Evolutionary conservation across 2,888 invertebrate genomes (phyloP).

Genomic region (Ormyrus labotus): DNA sequence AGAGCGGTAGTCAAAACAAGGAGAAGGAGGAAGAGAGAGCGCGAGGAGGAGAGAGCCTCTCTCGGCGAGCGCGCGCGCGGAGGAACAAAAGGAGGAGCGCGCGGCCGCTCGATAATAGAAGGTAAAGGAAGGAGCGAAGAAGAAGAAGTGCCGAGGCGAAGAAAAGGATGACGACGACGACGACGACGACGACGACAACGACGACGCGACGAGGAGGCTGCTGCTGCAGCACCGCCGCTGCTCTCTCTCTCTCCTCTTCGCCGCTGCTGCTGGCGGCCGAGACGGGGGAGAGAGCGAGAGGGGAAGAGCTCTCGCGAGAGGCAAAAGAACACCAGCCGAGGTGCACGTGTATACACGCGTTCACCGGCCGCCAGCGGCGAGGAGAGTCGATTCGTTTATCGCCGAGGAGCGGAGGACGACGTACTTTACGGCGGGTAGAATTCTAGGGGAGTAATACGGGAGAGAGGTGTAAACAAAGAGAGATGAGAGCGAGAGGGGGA

Average conservation of each 20-base stretch:
- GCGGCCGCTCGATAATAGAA: conserved; percentile 23
- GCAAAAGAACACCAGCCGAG: no score
- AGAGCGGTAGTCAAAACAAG: conserved; percentile 50
- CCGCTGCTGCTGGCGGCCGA: background rate
- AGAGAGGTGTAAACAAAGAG: no score
- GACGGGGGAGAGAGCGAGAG: background rate
- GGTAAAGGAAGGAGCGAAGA: background rate
- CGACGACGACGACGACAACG: no score
- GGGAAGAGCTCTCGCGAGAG: background rate
- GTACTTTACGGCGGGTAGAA: no score
- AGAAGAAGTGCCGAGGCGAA: background rate
- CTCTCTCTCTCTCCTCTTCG: no score
- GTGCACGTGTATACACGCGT: no score
- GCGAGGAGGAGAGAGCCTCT: conserved; percentile 56
- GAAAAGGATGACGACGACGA: background rate
- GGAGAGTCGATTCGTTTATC: no score
- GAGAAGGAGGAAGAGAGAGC: conserved; percentile 29
- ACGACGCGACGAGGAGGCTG: no score
- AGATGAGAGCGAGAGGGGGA: no score
- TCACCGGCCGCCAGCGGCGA: no score
- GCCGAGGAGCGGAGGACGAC: background rate
- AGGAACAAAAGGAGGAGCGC: conserved; percentile 37
- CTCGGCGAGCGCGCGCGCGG: background rate
- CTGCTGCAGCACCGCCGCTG: no score
- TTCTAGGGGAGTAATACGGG: no score